Base-by-base conservation (phyloP, 2,797 vertebrate species). In the Pogoniulus pusillus region DNA sequence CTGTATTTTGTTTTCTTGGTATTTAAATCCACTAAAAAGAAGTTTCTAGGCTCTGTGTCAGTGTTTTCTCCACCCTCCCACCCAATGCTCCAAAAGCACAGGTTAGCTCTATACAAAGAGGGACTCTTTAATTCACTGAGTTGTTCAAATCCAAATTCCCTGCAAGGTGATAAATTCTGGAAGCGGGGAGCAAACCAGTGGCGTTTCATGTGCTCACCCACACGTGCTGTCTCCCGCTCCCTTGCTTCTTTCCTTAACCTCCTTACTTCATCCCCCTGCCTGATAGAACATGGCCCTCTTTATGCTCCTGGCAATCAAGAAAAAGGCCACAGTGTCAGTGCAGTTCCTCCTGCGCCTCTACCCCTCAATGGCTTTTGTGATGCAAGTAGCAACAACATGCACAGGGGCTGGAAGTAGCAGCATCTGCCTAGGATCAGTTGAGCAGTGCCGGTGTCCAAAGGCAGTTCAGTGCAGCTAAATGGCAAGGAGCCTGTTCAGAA, bases 1-100 rank as follows among this genome's bases (percentile, higher is more conserved):
- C 83, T 85, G 77, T 95, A 74, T 85, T 95, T 94, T 71, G 79
- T 96, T 95, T 94, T 77, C 85, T 95, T 55, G n/a, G 9, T 92
- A 81, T 91, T 91, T 94, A 94, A 93, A 93, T 55, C 65, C 65
- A 37, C 65, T 41, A 4, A 89, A 94, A 87, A 60, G 82, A 88
- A 87, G 72, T 90, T 93, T 95, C 87, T 79, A 78, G 92, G 87
- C 75, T 93, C 22, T 69, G 45, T 54, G 26, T 91, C 86, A 77
- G 73, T 66, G 74, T 92, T 95, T 93, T 90, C 84, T 91, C 76
- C 62, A 89, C 53, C 26, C 60, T 54, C 8, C 30, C 58, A 27
- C 81, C 79, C 13, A 69, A 58, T 87, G 88, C 45, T 96, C 77
- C 78, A 73, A 95, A 95, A 96, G 65, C 18, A 7, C 10, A 91